Evolutionary conservation across 2,113 vertebrate species (phyloP).

Genomic region (Parotia lawesii): DNA sequence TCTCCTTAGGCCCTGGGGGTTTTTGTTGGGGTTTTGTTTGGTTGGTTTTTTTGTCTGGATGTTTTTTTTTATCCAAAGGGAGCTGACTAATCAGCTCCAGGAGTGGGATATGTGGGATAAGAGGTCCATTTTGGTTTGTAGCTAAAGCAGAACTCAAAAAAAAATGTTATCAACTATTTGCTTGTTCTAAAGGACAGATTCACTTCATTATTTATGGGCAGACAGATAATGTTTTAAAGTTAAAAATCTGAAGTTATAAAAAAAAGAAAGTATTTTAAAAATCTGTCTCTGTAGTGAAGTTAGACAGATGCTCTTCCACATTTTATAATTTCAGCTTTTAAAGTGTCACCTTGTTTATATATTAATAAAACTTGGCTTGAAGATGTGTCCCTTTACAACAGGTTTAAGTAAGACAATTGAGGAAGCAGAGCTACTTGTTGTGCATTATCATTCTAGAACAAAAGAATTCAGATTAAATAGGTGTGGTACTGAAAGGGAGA

Average conservation of each 20-base stretch:
- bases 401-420: background rate
- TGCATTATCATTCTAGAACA: background rate
- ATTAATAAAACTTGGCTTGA: background rate
- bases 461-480: background rate
- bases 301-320: background rate
- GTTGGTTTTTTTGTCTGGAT: background rate
- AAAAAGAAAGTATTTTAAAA: background rate
- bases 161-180: background rate
- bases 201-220: background rate
- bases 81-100: background rate
- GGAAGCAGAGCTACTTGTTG: background rate
- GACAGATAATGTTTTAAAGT: background rate
- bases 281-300: background rate
- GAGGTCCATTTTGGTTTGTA: background rate
- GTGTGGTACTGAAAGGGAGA: background rate
- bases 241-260: background rate
- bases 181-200: background rate
- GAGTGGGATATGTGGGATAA: background rate
- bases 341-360: background rate
- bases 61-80: background rate
- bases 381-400: background rate
- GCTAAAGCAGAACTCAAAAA: background rate
- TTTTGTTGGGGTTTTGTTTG: background rate
- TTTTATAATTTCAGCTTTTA: background rate
- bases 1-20: background rate